A percentile compares a stretch with the other conserved stretches of the same genome.
Evolutionary conservation across 2,888 invertebrate genomes (phyloP).

Genomic region (Tryphoninae sp.): DNA sequence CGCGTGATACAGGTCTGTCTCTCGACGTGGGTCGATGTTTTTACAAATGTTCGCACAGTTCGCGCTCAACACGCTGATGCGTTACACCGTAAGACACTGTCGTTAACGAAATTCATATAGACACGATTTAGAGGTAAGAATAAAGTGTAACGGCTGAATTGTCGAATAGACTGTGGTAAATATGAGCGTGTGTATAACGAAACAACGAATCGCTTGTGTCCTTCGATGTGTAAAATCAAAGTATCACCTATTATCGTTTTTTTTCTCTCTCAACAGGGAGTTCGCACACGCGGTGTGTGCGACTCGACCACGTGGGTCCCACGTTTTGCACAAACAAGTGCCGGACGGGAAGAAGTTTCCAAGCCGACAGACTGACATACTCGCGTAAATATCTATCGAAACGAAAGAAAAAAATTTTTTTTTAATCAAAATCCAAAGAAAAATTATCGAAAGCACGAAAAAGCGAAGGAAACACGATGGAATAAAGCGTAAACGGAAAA

Average conservation of each 20-base stretch:
- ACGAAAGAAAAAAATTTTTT: background rate
- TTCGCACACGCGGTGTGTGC: slow-evolving; percentile 67
- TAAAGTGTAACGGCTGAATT: background rate
- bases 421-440: slow-evolving; percentile 2
- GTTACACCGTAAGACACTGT: background rate
- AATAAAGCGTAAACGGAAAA: slow-evolving; percentile 14
- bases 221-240: background rate
- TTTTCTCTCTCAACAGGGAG: slow-evolving; percentile 52
- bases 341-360: slow-evolving; percentile 44
- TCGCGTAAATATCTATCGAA: background rate
- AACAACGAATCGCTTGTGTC: background rate
- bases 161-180: background rate
- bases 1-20: slow-evolving; percentile 17
- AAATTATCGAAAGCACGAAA: background rate
- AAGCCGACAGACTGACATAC: slow-evolving; percentile 1
- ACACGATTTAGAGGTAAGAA: slow-evolving; percentile 31
- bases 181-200: no score
- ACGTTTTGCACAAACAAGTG: slow-evolving; percentile 68
- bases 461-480: background rate
- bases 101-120: background rate
- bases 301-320: slow-evolving; percentile 73
- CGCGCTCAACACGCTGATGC: slow-evolving; percentile 2
- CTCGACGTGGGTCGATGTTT: slow-evolving; percentile 31
- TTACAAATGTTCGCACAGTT: slow-evolving; percentile 12
- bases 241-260: slow-evolving; percentile 23